phyloP scores from a whole-genome alignment of 2,797 vertebrate species.

The Malurus splendens region DNA sequence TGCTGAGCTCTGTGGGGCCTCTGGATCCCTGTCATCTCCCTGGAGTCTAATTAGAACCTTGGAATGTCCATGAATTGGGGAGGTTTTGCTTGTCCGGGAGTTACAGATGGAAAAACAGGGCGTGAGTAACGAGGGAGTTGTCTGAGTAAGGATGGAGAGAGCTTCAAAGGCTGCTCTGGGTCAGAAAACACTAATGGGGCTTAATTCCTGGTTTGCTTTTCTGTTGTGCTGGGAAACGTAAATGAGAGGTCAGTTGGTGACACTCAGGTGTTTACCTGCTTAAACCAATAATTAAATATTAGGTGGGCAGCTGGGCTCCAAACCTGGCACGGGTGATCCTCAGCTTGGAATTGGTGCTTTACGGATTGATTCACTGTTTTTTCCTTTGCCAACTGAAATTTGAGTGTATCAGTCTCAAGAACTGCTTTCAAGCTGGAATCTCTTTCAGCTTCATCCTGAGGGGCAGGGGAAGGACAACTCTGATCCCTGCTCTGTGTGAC shows the following conservation, averaged over 20 bases:
- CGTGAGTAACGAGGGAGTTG: background rate
- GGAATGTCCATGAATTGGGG: background rate
- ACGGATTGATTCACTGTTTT: background rate
- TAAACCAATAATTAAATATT: background rate
- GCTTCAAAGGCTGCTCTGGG: background rate
- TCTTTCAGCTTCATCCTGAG: background rate
- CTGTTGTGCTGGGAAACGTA: background rate
- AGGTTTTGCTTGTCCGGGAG: background rate
- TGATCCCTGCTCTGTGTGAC: background rate
- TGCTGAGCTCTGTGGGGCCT: accelerated
- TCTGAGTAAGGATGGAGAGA: background rate
- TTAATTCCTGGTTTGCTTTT: background rate
- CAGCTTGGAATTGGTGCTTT: background rate
- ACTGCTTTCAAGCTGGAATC: background rate
- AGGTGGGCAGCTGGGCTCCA: background rate
- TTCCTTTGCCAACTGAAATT: background rate
- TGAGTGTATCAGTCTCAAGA: background rate
- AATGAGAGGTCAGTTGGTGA: background rate
- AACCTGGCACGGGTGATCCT: too few relatives aligned
- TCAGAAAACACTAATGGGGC: background rate
- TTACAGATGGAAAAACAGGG: background rate
- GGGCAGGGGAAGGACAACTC: background rate
- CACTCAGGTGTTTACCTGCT: accelerated
- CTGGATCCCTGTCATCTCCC: background rate
- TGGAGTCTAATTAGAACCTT: background rate